phyloP scores from a whole-genome alignment of 2,888 invertebrate genomes.

The Drosophila heteroneura region DNA sequence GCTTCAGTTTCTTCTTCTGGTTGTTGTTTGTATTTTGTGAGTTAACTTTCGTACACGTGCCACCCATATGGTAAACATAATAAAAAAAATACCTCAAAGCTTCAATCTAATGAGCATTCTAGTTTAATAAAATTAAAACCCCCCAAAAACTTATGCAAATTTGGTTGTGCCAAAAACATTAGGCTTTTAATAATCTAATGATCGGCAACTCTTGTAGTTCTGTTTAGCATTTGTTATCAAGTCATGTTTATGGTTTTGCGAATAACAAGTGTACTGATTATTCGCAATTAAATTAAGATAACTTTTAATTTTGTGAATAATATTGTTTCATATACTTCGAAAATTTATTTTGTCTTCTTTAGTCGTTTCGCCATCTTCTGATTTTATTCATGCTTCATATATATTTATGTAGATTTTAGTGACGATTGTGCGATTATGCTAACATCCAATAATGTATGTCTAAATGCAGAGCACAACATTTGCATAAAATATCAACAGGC shows the following conservation, averaged over 20 bases:
- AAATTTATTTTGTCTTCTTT: background rate
- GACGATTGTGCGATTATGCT: conserved; percentile 40
- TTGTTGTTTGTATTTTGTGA: conserved; percentile 2
- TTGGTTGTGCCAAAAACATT: conserved; percentile 5
- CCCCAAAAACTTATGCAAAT: conserved; percentile 24
- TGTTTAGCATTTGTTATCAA: background rate
- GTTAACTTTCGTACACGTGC: conserved; percentile 29
- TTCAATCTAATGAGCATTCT: conserved; percentile 9
- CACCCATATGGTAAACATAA: background rate
- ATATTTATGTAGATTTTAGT: conserved; percentile 40
- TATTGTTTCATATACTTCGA: conserved; percentile 5
- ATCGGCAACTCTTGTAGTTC: conserved; percentile 9
- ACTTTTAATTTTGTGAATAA: background rate
- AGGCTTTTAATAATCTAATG: background rate
- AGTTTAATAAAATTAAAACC: conserved; percentile 5
- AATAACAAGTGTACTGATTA: conserved; percentile 14
- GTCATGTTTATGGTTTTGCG: background rate
- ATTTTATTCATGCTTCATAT: background rate
- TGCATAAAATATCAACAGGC: conserved; percentile 47
- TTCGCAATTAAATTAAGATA: conserved; percentile 12
- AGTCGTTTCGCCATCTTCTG: background rate
- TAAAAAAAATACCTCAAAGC: background rate
- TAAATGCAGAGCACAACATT: conserved; percentile 59
- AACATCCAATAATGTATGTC: conserved; percentile 47
- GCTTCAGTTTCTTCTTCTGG: conserved; percentile 12